Base-by-base conservation (phyloP, 2,888 invertebrate genomes). In the Leptinotarsa peninsularis region DNA sequence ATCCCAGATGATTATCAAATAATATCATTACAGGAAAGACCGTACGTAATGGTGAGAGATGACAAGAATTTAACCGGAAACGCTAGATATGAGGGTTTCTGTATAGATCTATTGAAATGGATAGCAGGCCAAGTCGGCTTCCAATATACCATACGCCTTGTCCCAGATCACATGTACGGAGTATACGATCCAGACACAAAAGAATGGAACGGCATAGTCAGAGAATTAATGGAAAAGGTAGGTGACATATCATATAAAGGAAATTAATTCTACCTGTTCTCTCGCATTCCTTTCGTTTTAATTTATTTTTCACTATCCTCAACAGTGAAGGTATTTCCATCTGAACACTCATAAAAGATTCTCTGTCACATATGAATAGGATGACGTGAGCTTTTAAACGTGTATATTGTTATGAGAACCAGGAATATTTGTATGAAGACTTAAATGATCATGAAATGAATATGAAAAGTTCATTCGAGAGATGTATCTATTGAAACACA, bases 81-180 rank as follows among this genome's bases (percentile, higher is more conserved):
- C 87, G 94, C 95, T 1, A 90, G 95, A 27, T 96, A 94, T 87
- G 96, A 97, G 83, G 97, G 97, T 0, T 97, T 97, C 90, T 97
- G 97, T 88, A 95, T 97, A 82, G 97, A 97, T 88, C 89, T 97
- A 73, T 90, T 97, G 54, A 94, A 95, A 80, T 91, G 93, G 83
- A 95, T 97, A 68, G 96, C 96, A 2, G 90, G 91, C 0, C 92
- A 95, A 84, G 95, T 96, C 2, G 96, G 96, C 18, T 97, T 97
- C 89, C 94, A 96, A 84, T 97, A 96, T 88, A 91, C 93, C 58
- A 93, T 97, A 80, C 91, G 94, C 66, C 89, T 97, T 67, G 95
- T 97, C 0, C 96, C 96, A 0, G 96, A 97, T 86, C 92, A 92
- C 82, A 96, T 95, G 93, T 97, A 97, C 84, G 97, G 97, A 0